Evolutionary conservation across 1,140 invertebrate genomes (phyloP).

Genomic region (Bombus pyrosoma): DNA sequence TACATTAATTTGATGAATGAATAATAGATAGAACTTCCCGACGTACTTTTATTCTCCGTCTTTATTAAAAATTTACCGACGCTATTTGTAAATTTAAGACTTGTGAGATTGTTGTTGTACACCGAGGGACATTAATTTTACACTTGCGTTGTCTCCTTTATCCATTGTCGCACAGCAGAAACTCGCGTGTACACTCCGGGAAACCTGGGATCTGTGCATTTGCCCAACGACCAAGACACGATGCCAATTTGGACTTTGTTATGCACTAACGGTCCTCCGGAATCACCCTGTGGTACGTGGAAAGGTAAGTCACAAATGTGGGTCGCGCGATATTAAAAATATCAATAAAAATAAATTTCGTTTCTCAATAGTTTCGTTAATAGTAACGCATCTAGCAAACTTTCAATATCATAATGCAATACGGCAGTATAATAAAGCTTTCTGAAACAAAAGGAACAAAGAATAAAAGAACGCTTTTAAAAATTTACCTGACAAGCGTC

Average conservation of each 20-base stretch:
- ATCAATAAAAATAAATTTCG: not conserved
- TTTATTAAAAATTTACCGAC: too few species aligned
- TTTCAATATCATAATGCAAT: too few species aligned
- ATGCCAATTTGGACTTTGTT: conserved; percentile 83
- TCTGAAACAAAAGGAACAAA: not conserved
- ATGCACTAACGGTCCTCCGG: conserved; percentile 86
- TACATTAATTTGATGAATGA: not conserved
- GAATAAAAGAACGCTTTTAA: not conserved
- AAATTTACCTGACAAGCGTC: conserved; percentile 70
- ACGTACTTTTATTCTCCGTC: too few species aligned
- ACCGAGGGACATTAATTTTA: conserved; percentile 52
- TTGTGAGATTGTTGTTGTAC: not conserved
- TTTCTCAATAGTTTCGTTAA: not conserved
- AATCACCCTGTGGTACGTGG: conserved; percentile 83
- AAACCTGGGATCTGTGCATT: conserved; percentile 81
- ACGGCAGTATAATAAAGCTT: not conserved
- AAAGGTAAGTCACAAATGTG: not conserved
- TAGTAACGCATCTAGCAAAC: not conserved
- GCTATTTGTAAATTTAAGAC: not conserved
- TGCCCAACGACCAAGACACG: conserved; percentile 83
- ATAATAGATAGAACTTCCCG: too few species aligned
- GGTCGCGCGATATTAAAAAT: not conserved
- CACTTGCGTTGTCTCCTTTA: conserved; percentile 56
- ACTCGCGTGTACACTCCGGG: conserved; percentile 86
- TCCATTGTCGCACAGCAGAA: conserved; percentile 64